Conservation (phyloP, 1,140 invertebrate species). For the Drosophila neocordata region DNA sequence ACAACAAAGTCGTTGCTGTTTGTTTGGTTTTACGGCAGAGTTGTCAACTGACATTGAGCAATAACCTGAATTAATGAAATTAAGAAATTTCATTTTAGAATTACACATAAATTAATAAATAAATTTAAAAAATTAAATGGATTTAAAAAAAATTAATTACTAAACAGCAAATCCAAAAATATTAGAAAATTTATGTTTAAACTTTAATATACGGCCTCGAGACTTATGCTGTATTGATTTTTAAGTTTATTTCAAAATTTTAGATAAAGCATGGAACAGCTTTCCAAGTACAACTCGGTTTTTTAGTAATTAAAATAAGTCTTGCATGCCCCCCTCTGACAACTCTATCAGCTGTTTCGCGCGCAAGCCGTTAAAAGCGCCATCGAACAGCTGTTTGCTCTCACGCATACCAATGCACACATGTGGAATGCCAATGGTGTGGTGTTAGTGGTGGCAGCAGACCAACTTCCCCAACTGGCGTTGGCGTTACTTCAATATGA, state of each 20-base stretch:
- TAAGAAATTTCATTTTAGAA: not conserved
- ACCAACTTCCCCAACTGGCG: slow-evolving; percentile 13
- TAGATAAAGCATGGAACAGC: too few species aligned
- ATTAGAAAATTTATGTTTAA: not conserved
- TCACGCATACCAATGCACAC: slow-evolving; percentile 11
- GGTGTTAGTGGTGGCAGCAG: not conserved
- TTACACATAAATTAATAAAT: not conserved
- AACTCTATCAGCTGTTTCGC: slow-evolving; percentile 52
- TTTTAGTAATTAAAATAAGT: not conserved
- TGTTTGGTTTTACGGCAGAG: slow-evolving; percentile 58
- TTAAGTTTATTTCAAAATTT: not conserved
- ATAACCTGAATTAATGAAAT: not conserved
- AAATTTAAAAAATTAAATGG: not conserved
- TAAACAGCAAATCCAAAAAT: too few species aligned
- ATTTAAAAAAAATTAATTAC: not conserved
- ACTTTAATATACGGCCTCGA: not conserved
- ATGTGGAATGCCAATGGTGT: slow-evolving; percentile 2
- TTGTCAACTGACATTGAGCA: slow-evolving; percentile 43
- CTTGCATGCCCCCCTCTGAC: slow-evolving; percentile 30
- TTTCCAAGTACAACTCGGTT: not conserved
- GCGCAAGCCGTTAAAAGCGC: slow-evolving; percentile 43
- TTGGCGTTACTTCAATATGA: slow-evolving; percentile 23
- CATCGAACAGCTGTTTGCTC: slow-evolving; percentile 48
- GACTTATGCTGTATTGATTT: not conserved
- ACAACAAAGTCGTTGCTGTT: slow-evolving; percentile 61